Evolutionary conservation across 1,140 invertebrate genomes (phyloP).

Genomic region (Aphelinus atriplicis): DNA sequence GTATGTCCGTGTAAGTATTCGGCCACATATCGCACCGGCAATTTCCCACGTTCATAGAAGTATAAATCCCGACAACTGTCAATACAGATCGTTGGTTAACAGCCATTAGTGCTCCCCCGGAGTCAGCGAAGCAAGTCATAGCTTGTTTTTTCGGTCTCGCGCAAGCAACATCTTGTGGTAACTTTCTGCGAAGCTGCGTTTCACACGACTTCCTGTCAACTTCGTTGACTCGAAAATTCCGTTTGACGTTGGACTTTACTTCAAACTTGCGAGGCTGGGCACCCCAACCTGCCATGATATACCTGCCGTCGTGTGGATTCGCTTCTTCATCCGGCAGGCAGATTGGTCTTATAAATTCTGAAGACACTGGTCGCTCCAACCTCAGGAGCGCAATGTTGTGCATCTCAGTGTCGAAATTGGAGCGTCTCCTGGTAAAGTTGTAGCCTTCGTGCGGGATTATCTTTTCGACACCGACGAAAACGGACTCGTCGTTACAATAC

Average conservation of each 20-base stretch:
- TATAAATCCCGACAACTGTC: neutral
- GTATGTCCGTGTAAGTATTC: neutral
- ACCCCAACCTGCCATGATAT: conserved; percentile 1
- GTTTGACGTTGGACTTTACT: neutral
- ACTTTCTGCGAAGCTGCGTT: neutral
- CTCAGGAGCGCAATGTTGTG: neutral
- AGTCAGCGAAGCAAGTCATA: neutral
- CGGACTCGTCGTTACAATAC: neutral
- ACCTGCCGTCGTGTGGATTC: neutral
- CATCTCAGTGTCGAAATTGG: no score
- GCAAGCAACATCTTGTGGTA: neutral
- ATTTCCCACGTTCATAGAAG: neutral
- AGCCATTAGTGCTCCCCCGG: conserved; percentile 5
- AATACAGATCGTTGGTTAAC: neutral
- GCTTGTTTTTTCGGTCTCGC: neutral
- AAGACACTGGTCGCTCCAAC: neutral
- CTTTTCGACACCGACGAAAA: neutral
- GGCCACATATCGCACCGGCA: neutral
- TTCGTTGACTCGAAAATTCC: neutral
- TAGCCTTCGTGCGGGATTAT: conserved; percentile 1
- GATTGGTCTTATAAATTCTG: neutral
- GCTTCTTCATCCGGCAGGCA: neutral
- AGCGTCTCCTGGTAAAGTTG: neutral
- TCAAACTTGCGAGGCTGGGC: neutral
- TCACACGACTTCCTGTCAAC: neutral